Conservation (phyloP, 1,140 invertebrate species). For the Tetramorium parvispinum region DNA sequence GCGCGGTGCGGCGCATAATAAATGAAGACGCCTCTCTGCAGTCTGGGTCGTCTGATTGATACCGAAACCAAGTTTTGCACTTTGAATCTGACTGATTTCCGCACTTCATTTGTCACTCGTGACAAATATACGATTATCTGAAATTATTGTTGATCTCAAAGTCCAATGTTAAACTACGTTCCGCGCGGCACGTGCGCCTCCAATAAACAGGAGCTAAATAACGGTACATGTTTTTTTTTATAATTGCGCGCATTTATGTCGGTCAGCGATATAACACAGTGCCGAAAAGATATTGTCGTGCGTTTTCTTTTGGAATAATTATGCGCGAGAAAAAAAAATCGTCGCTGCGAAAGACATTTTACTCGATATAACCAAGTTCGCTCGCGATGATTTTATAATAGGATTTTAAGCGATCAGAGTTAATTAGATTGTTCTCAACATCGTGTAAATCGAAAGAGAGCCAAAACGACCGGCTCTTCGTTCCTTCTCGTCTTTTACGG, state of each 20-base stretch:
- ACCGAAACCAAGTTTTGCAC: slow-evolving; percentile 29
- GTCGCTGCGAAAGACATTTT: background rate
- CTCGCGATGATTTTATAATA: background rate
- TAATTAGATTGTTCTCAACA: background rate
- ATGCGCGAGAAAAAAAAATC: background rate
- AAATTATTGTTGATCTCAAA: slow-evolving; percentile 52
- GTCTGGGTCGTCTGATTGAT: slow-evolving; percentile 34
- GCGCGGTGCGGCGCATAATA: slow-evolving; percentile 2
- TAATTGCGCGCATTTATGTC: background rate
- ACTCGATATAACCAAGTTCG: background rate
- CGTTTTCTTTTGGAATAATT: background rate
- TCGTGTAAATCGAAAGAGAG: background rate
- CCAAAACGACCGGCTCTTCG: background rate
- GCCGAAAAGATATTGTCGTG: background rate
- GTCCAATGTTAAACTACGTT: slow-evolving; percentile 34
- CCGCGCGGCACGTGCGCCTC: background rate
- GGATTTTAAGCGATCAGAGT: background rate
- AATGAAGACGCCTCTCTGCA: background rate
- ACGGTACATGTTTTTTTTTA: background rate
- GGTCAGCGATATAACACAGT: background rate
- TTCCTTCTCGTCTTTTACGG: background rate
- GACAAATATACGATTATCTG: slow-evolving; percentile 53
- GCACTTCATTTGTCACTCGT: slow-evolving; percentile 47
- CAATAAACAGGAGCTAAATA: background rate
- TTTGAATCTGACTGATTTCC: slow-evolving; percentile 38